Conservation (phyloP, 2,797 vertebrate genomes). For the Orestias chungarensis region DNA sequence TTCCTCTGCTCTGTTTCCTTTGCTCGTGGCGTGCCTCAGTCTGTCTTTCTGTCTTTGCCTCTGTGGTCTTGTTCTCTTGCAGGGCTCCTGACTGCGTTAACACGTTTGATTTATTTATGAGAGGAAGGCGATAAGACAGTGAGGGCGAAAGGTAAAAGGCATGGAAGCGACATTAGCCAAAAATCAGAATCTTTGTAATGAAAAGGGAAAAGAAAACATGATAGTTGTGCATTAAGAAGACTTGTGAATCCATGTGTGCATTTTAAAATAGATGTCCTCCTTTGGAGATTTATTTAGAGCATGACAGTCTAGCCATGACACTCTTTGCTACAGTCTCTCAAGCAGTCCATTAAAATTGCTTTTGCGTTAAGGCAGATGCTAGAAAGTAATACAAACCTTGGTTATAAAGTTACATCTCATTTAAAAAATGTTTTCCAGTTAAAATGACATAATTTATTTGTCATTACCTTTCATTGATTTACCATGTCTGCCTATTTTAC, state of each 20-base stretch:
- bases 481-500: neutral
- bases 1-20: slow-evolving; percentile 41
- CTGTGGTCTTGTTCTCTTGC: slow-evolving; percentile 24
- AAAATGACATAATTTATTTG: neutral
- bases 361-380: slow-evolving; percentile 2
- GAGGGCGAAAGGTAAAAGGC: neutral
- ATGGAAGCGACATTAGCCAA: slow-evolving; percentile 62
- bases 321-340: slow-evolving; percentile 5
- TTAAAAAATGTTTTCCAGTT: neutral
- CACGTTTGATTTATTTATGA: slow-evolving; percentile 63
- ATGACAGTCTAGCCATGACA: slow-evolving; percentile 48
- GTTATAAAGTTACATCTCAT: slow-evolving; percentile 17
- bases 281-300: slow-evolving; percentile 62
- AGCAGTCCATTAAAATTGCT: neutral
- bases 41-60: slow-evolving; percentile 18
- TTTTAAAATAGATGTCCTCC: slow-evolving; percentile 65
- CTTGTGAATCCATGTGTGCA: slow-evolving; percentile 19
- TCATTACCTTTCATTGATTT: neutral
- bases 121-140: slow-evolving; percentile 51
- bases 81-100: slow-evolving; percentile 44
- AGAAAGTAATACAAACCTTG: slow-evolving; percentile 30
- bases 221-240: slow-evolving; percentile 26
- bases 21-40: slow-evolving; percentile 49
- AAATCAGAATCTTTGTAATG: slow-evolving; percentile 5
- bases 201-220: neutral